These are phyloP conservation scores for Epizoanthus stellaris DNA, from an alignment of 92 coral and sea anemone species.

Conservation along the genomic window DNA sequence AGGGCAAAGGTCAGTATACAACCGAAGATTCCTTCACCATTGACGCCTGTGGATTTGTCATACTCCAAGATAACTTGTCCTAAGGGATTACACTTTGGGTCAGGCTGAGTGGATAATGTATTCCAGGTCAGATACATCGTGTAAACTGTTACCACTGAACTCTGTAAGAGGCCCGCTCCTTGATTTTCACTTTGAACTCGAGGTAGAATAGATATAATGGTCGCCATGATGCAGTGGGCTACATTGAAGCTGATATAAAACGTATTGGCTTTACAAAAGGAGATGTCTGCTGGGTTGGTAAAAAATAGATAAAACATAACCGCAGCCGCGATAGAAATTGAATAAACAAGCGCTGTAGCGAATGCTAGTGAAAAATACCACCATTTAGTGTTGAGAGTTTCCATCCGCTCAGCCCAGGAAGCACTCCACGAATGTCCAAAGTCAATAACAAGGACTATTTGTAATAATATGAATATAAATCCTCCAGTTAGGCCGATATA, in stretches of 20 bases:
- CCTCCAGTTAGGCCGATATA: conserved; percentile 95
- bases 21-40: conserved; percentile 97
- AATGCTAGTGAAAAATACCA: conserved; percentile 95
- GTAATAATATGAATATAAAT: conserved; percentile 85
- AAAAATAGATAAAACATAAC: conserved; percentile 84
- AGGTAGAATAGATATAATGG: conserved; percentile 87
- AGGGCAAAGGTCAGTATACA: conserved; percentile 91
- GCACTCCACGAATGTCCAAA: conserved; percentile 99
- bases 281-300: conserved; percentile 84
- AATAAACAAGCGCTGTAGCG: conserved; percentile 89
- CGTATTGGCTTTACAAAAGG: conserved; percentile 90
- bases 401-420: conserved; percentile 97
- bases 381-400: conserved; percentile 85
- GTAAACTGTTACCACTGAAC: conserved; percentile 91
- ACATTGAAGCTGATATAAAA: conserved; percentile 96
- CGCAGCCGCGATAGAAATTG: conserved; percentile 85
- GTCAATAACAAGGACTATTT: conserved; percentile 88
- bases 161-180: conserved; percentile 96
- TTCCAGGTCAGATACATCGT: conserved; percentile 99
- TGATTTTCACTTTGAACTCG: conserved; percentile 83
- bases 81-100: conserved; percentile 91
- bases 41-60: conserved; percentile 95
- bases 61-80: conserved; percentile 93
- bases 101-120: conserved; percentile 95
- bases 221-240: conserved; percentile 89